Conservation (phyloP, 2,888 invertebrate genomes). For the Hemithea aestivaria region DNA sequence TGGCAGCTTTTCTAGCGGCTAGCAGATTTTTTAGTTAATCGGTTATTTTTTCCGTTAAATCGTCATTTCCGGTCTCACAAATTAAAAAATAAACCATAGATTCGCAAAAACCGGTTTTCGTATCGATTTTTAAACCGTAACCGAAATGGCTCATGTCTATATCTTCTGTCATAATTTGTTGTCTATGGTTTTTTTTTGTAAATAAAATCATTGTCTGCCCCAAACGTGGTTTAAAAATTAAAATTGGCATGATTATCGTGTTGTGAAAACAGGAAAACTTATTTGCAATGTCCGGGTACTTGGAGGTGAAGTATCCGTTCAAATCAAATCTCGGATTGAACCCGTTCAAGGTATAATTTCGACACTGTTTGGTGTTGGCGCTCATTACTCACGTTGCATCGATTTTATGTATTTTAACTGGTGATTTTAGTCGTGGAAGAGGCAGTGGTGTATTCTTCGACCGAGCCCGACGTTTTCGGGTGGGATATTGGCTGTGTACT, state of each 20-base stretch:
- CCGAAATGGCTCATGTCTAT: conserved; percentile 72
- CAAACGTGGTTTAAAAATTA: conserved; percentile 36
- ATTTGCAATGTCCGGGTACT: conserved; percentile 72
- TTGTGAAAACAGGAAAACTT: conserved; percentile 21
- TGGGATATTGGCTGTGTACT: conserved; percentile 77
- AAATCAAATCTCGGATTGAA: conserved; percentile 80
- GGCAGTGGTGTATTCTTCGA: conserved; percentile 82
- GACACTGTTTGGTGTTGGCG: conserved; percentile 10
- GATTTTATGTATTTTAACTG: conserved; percentile 12
- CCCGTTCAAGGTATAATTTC: conserved; percentile 80
- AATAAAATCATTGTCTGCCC: conserved; percentile 35
- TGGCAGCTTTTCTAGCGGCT: no score
- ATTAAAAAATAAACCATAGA: background rate
- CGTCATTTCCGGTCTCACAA: background rate
- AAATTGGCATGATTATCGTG: conserved; percentile 14
- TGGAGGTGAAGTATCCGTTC: conserved; percentile 82
- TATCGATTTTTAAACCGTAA: conserved; percentile 53
- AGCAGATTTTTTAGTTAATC: no score
- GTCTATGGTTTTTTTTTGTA: conserved; percentile 48
- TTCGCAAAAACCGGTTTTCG: conserved; percentile 36
- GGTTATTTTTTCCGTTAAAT: no score
- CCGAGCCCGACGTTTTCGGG: conserved; percentile 75
- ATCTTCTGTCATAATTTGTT: conserved; percentile 8
- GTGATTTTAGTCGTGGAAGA: conserved; percentile 80
- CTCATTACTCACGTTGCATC: conserved; percentile 1